phyloP scores from a whole-genome alignment of 1,140 invertebrate species.

The Choristoneura fumiferana region DNA sequence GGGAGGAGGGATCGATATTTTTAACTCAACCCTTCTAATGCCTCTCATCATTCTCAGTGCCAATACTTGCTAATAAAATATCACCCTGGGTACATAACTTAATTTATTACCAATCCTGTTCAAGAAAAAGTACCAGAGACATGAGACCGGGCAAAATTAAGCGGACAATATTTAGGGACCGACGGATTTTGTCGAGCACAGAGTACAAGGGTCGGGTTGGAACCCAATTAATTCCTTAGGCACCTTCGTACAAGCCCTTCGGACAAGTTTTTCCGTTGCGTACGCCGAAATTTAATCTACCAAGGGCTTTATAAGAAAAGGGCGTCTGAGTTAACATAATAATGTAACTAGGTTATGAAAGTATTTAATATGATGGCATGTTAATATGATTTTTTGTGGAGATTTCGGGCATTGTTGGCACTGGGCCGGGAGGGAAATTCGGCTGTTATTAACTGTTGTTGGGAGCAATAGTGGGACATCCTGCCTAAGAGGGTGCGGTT shows the following conservation, averaged over 20 bases:
- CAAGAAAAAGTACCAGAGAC: neutral
- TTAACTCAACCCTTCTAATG: too few relatives aligned
- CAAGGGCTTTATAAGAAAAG: neutral
- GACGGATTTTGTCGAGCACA: neutral
- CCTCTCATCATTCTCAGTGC: too few relatives aligned
- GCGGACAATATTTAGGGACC: conserved; percentile 6
- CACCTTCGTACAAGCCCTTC: neutral
- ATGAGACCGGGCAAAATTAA: neutral
- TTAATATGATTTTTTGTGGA: neutral
- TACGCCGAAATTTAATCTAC: conserved; percentile 5
- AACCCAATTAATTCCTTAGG: neutral
- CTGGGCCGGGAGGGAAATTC: too few relatives aligned
- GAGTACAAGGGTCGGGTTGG: conserved; percentile 6
- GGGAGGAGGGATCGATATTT: too few relatives aligned
- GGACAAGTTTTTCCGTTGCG: conserved; percentile 1
- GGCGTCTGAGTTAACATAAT: neutral
- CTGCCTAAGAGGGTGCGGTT: too few relatives aligned
- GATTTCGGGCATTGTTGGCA: too few relatives aligned
- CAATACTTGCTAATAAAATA: too few relatives aligned
- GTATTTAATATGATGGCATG: conserved; percentile 1
- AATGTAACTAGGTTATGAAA: neutral
- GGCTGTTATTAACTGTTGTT: too few relatives aligned
- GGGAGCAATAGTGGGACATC: too few relatives aligned
- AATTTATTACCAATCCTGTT: too few relatives aligned
- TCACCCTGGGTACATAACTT: too few relatives aligned